Base-by-base conservation (phyloP, 1,140 invertebrate genomes). In the Danaus plexippus region DNA sequence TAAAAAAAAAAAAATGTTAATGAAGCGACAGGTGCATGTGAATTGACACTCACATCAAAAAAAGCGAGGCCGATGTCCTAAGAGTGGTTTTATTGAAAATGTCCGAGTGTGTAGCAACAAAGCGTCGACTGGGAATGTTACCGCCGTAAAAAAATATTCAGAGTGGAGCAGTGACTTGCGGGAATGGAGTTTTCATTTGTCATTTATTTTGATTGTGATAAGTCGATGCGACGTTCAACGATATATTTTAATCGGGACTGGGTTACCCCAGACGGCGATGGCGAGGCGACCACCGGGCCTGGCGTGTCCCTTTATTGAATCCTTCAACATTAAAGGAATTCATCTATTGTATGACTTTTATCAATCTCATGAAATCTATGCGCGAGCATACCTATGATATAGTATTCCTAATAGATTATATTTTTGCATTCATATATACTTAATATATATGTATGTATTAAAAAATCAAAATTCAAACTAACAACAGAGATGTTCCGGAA, bases 171-270 rank as follows among this genome's bases (percentile, higher is more conserved):
- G 61, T 88, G 86, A 88, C 87, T 88, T 87, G 87, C 87, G 86
- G 77, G 69, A 75, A 70, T 67, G 63, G 60, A 70, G 73, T 80
- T 86, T 85, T 80, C 86, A 87, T 87, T 84, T 87, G 85, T 88
- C 84, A 87, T 88, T 86, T 86, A 87, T 86, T 85, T 85, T 83
- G 84, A 84, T 87, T 88, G 82, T 86, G 77, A 77, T 84, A 83
- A 85, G 75, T 84, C 72, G 73, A 69, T 73, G 72, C 72, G 82
- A 83, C 80, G 79, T 79, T 75, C 69, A 74, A 77, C 80, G 72
- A 80, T 84, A 85, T 85, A 76, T 85, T 77, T 78, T 73, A 83
- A 76, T 80, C 73, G 71, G 65, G 65, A 71, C 96, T 63, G 61
- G 63, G 59, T 61, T 61, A 61, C 50, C 15, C 15, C 15, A 64